Base-by-base conservation (phyloP, 2,797 vertebrate species). In the Tauraco hartlaubi region DNA sequence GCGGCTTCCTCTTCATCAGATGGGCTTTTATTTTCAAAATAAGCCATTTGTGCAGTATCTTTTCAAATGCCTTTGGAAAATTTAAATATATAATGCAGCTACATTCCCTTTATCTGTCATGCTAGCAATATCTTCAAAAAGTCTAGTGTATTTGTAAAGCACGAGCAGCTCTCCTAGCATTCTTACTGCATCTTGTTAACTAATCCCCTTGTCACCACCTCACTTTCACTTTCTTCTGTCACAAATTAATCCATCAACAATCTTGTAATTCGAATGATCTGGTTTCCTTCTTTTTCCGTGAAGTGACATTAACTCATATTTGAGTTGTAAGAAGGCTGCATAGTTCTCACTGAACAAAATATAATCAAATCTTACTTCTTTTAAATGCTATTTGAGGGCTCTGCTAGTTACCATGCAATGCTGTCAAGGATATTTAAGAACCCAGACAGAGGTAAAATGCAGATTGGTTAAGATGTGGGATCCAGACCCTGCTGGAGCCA, bases 11-110 rank as follows among this genome's bases (percentile, higher is more conserved):
- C 78, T 77, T 90, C 68, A 83, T 85, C 77, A 68, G 66, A 88
- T 52, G 44, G 51, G 67, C 80, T 96, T 95, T 95, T 97, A 95
- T 96, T 97, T 97, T 97, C 97, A 96, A 97, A 97, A 97, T 93
- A 97, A 94, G 90, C 75, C 68, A 74, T 92, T 95, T 96, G 66
- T 94, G 77, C 81, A 22, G 52, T 58, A 90, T 66, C 91, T 92
- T 95, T 96, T 91, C 77, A 93, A 95, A 93, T 59, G 90, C 58
- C 93, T 96, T 93, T 82, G 85, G 80, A 95, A 96, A 96, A 97
- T 96, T 94, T 95, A 95, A 93, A 96, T 97, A 92, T 90, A 59
- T 92, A 96, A 96, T 91, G 85, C 87, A 94, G 68, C 51, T 88
- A 56, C 85, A 86, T 92, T 95, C 59, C 55, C 61, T 96, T 97